Percentiles rank a stretch among this genome's conserved stretches.
These are phyloP conservation scores for Tadarida brasiliensis DNA, from an alignment of 2,797 vertebrate genomes.

Conservation along the genomic window DNA sequence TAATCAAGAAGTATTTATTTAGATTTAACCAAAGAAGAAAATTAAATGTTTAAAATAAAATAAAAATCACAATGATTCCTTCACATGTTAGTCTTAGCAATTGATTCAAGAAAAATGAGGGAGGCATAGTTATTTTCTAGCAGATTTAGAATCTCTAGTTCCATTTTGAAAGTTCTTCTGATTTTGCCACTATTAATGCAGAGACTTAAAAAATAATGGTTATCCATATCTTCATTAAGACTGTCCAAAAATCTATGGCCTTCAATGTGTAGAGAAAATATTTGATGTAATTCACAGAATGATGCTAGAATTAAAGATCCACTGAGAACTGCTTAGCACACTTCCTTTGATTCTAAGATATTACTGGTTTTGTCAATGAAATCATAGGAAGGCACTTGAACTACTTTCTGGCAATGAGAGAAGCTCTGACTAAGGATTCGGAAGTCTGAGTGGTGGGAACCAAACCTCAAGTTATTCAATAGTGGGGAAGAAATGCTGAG, in stretches of 20 bases:
- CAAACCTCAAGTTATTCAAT: not conserved
- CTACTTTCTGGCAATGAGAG: not conserved
- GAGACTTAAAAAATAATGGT: constrained; percentile 19
- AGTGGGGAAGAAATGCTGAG: not conserved
- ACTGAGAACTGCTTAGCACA: not conserved
- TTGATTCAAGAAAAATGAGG: not conserved
- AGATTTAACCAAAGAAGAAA: constrained; percentile 75
- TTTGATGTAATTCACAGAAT: not conserved
- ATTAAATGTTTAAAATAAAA: constrained; percentile 75
- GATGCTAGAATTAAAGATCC: not conserved
- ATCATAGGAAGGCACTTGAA: not conserved
- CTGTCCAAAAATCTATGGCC: not conserved
- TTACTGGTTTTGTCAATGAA: not conserved
- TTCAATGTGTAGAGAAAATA: not conserved
- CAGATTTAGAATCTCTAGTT: not conserved
- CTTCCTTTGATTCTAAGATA: not conserved
- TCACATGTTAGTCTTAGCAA: not conserved
- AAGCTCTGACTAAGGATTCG: not conserved
- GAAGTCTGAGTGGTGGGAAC: not conserved
- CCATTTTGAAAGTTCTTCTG: constrained; percentile 25
- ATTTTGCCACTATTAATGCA: not conserved
- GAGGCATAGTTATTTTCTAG: not conserved
- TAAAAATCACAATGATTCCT: not conserved
- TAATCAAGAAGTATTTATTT: constrained; percentile 80
- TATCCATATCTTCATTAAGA: not conserved